Evolutionary conservation across 2,888 invertebrate species (phyloP).

Genomic region (Apamea monoglypha): DNA sequence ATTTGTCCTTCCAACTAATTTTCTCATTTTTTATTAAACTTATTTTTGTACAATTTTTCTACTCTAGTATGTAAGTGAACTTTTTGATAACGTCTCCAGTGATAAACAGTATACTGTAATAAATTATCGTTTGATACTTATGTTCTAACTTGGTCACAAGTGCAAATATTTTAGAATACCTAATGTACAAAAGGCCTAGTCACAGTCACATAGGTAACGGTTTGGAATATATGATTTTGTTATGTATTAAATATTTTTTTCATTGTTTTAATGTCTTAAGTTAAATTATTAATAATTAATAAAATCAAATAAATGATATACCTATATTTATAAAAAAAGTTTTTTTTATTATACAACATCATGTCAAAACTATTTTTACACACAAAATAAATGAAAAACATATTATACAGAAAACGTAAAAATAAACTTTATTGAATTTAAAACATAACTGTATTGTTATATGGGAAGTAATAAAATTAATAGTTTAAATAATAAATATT

Average conservation of each 20-base stretch:
- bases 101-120: constrained; percentile 46
- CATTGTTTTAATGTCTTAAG: constrained; percentile 37
- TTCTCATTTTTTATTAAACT: neutral
- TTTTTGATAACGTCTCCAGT: constrained; percentile 36
- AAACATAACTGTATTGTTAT: constrained; percentile 84
- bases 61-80: constrained; percentile 43
- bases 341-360: constrained; percentile 59
- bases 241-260: constrained; percentile 38
- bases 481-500: constrained; percentile 81
- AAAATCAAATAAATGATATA: constrained; percentile 60
- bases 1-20: constrained; percentile 6
- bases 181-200: constrained; percentile 42
- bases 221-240: constrained; percentile 40
- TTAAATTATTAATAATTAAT: constrained; percentile 46
- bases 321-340: constrained; percentile 58
- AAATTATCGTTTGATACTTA: constrained; percentile 22
- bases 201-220: constrained; percentile 26
- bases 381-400: constrained; percentile 79
- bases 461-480: constrained; percentile 74
- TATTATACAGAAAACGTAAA: constrained; percentile 86
- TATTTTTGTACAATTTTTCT: constrained; percentile 41
- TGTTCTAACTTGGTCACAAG: constrained; percentile 17
- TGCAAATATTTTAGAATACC: constrained; percentile 23
- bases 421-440: constrained; percentile 88
- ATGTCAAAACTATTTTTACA: constrained; percentile 62